These are phyloP conservation scores for Leucophenga montana DNA, from an alignment of 2,888 invertebrate species.

Conservation along the genomic window DNA sequence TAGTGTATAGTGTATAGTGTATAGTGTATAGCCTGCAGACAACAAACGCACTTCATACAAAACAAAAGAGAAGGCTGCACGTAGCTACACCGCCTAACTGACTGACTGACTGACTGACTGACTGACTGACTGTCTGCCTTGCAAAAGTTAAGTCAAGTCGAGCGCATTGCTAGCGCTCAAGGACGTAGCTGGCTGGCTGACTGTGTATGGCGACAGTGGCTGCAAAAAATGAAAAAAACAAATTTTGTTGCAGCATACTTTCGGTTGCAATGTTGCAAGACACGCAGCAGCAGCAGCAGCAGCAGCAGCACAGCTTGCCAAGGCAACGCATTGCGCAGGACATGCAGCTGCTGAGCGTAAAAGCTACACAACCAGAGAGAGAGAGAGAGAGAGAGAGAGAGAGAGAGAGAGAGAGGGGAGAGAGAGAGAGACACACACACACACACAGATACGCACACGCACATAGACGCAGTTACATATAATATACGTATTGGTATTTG, in stretches of 20 bases:
- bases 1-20: not conserved
- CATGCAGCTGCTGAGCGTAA: not conserved
- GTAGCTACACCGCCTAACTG: not conserved
- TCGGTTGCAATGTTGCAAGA: not conserved
- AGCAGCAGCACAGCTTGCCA: too few species aligned
- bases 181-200: not conserved
- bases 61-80: constrained; percentile 35
- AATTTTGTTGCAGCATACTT: not conserved
- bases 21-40: constrained; percentile 43
- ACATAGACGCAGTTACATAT: constrained; percentile 19
- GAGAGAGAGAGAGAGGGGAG: not conserved
- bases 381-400: not conserved
- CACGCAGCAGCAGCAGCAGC: too few species aligned
- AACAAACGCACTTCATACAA: constrained; percentile 59
- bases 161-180: constrained; percentile 13
- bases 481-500: constrained; percentile 22
- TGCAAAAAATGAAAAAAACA: not conserved
- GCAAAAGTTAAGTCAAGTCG: too few species aligned
- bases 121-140: too few species aligned
- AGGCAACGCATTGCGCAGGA: constrained; percentile 3
- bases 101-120: not conserved
- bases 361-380: not conserved
- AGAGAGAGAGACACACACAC: not conserved
- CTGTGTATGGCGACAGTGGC: not conserved
- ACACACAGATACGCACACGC: not conserved